Conservation (phyloP, 2,797 vertebrate genomes). For the Thamnophis elegans region DNA sequence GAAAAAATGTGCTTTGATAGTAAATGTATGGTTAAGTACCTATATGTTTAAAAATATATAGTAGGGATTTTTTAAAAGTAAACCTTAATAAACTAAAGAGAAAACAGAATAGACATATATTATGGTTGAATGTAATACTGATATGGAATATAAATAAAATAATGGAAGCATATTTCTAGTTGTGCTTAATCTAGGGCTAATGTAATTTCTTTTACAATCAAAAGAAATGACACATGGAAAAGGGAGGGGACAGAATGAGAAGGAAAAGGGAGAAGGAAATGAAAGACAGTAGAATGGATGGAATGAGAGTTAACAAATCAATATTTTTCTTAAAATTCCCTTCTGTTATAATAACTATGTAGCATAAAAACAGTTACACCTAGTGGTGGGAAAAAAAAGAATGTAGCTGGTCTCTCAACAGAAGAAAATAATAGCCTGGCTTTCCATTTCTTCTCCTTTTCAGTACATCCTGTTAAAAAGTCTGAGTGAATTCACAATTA, state of each 20-base stretch:
- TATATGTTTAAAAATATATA: neutral
- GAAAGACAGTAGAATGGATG: neutral
- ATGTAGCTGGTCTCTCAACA: neutral
- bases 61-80: neutral
- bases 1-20: neutral
- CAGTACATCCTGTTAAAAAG: neutral
- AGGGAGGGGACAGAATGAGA: neutral
- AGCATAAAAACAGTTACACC: neutral
- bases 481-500: neutral
- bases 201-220: neutral
- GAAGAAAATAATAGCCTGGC: neutral
- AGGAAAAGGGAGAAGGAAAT: neutral
- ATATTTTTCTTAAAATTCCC: neutral
- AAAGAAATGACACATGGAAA: neutral
- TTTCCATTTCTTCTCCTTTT: neutral
- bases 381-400: neutral
- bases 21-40: neutral
- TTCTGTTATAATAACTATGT: neutral
- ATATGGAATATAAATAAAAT: too few relatives aligned
- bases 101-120: neutral
- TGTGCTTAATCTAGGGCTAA: neutral
- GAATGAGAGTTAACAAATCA: neutral
- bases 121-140: neutral
- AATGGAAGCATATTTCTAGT: neutral
- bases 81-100: neutral